These are phyloP conservation scores for Watsonalla cultraria DNA, from an alignment of 2,888 invertebrate species.

Conservation along the genomic window DNA sequence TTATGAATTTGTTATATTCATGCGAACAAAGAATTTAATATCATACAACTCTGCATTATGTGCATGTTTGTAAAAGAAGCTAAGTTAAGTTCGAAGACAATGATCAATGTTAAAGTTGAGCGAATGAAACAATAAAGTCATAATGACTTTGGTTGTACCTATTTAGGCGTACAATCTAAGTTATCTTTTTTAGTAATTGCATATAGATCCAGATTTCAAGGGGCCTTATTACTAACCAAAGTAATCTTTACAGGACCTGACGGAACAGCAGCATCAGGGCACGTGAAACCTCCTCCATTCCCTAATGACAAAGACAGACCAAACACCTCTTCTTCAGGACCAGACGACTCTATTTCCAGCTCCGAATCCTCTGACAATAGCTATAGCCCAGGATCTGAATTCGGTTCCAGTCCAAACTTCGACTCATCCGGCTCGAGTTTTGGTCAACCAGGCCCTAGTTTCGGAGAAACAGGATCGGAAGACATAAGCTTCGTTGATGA, in stretches of 20 bases:
- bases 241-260: conserved; percentile 55
- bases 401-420: conserved; percentile 7
- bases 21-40: too few relatives aligned
- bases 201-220: background rate
- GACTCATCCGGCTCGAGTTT: background rate
- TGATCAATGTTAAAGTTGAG: too few relatives aligned
- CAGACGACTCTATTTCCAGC: conserved; percentile 21
- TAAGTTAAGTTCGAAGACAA: too few relatives aligned
- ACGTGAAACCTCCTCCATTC: conserved; percentile 73
- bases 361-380: conserved; percentile 13
- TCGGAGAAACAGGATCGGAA: conserved; percentile 27
- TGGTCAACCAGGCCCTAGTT: conserved; percentile 17
- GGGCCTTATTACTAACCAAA: background rate
- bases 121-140: too few relatives aligned
- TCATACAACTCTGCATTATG: too few relatives aligned
- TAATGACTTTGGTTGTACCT: too few relatives aligned
- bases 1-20: too few relatives aligned
- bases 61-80: too few relatives aligned
- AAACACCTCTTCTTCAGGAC: conserved; percentile 25
- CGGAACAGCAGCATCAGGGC: conserved; percentile 79
- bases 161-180: too few relatives aligned
- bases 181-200: too few relatives aligned
- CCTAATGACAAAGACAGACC: conserved; percentile 54
- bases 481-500: conserved; percentile 53
- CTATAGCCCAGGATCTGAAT: conserved; percentile 13